phyloP scores from a whole-genome alignment of 2,888 invertebrate genomes.

The Lycophotia porphyrea region DNA sequence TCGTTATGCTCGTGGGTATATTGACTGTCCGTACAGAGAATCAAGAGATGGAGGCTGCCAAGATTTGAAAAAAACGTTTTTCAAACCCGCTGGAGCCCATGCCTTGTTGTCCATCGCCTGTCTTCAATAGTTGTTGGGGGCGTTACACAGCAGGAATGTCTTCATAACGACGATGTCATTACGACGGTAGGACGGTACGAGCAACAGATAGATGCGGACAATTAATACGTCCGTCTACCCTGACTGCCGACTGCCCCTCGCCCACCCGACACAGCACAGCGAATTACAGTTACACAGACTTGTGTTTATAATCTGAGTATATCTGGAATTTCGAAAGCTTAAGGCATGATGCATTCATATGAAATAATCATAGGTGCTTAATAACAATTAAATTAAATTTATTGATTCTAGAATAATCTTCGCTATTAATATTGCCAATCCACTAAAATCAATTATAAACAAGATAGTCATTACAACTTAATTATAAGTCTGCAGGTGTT shows the following conservation, averaged over 20 bases:
- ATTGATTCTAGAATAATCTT: background rate
- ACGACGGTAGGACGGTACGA: conserved; percentile 34
- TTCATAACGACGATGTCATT: conserved; percentile 68
- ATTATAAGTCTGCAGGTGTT: conserved; percentile 4
- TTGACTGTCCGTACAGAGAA: background rate
- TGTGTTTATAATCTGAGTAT: background rate
- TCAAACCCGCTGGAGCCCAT: background rate
- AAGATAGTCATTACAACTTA: background rate
- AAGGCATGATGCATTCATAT: background rate
- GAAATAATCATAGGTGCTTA: background rate
- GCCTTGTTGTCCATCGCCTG: background rate
- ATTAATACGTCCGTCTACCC: conserved; percentile 63
- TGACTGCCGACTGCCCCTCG: conserved; percentile 14
- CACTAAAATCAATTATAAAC: conserved; percentile 11
- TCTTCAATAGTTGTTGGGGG: conserved; percentile 44
- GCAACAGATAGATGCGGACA: conserved; percentile 55
- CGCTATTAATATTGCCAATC: conserved; percentile 10
- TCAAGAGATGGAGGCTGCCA: background rate
- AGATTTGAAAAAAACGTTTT: background rate
- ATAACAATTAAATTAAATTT: background rate
- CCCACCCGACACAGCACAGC: background rate
- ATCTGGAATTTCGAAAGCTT: background rate
- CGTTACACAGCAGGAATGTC: conserved; percentile 61
- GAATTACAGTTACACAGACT: conserved; percentile 1
- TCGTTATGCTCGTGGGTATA: background rate